Evolutionary conservation across 2,113 vertebrate genomes (phyloP), one percentile per base, ranked within the genome.

Genomic region (Girardinichthys multiradiatus): DNA sequence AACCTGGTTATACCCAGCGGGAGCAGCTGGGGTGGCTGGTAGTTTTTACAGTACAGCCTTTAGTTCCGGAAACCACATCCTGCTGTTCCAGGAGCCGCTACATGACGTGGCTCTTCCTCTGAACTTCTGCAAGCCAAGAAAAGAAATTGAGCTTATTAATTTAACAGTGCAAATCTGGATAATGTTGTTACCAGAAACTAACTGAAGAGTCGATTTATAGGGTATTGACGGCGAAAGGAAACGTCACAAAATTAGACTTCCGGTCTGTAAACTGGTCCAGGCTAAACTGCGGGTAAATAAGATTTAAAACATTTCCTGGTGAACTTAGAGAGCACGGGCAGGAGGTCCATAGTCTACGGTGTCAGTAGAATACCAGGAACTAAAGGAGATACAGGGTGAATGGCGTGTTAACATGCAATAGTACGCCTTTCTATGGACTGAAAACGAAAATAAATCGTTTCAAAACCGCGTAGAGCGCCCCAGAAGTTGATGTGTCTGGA

Each of bases 61-160:
- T 4, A 1, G 29, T 27, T 74, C 63, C 2, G 1, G 35, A 30
- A 68, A 29, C 48, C 65, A 26, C 63, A 66, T 81, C 79, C 72
- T 68, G 69, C 29, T 80, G 2, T 31, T 6, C 29, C 70, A 27
- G 29, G 33, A 79, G 51, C 68, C 29, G 67, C 68, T 72, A 74
- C 82, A 79, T 91, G 91, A 92, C 90, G 91, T 92, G 91, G 91
- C 87, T 87, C 51, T 68, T 64, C 39, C 11, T 27, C 17, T 48
- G 19, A 65, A 26, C 12, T 2, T 5, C 72, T 5, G 0, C 1
- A 28, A 64, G 24, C 17, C 12, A 4, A 0, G 4, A 17, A 30
- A 6, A 2, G 4, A 75, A 72, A 42, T 5, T 15, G 57, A 61
- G 15, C 19, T 17, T 0, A 51, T 51, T 51, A 7, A 3, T 51